phyloP scores from a whole-genome alignment of 2,888 invertebrate genomes.

The Perdita meconis region DNA sequence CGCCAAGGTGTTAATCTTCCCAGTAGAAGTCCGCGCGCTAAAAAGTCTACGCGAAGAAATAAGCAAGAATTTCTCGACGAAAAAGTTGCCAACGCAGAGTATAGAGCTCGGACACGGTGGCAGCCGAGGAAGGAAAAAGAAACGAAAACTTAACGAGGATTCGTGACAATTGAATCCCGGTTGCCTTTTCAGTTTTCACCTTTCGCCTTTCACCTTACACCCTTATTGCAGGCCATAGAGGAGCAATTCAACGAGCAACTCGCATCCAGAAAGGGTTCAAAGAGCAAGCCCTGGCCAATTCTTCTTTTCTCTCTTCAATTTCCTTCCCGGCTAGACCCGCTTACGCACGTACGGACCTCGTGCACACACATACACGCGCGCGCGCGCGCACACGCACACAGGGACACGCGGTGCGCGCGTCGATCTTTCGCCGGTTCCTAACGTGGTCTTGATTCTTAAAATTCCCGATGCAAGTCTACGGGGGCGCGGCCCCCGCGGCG shows the following conservation, averaged over 20 bases:
- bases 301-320: constrained; percentile 55
- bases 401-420: not conserved
- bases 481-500: constrained; percentile 40
- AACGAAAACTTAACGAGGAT: constrained; percentile 37
- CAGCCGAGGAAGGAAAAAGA: not conserved
- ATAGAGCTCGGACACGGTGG: not conserved
- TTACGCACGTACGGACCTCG: constrained; percentile 41
- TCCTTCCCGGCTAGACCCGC: constrained; percentile 23
- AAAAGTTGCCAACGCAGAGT: constrained; percentile 4
- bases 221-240: constrained; percentile 30
- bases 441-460: constrained; percentile 65
- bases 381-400: constrained; percentile 24
- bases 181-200: constrained; percentile 44
- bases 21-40: not conserved
- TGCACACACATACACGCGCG: not conserved
- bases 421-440: constrained; percentile 2
- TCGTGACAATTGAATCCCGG: constrained; percentile 51
- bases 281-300: constrained; percentile 48
- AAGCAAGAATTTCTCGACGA: not conserved
- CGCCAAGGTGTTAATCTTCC: too few relatives aligned
- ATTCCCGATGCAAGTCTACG: constrained; percentile 68
- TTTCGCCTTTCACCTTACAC: constrained; percentile 41
- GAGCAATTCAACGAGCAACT: constrained; percentile 44
- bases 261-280: constrained; percentile 61
- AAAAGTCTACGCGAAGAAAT: too few relatives aligned